A percentile compares a stretch with the other conserved stretches of the same genome.
phyloP scores from a whole-genome alignment of 2,888 invertebrate species.

The Miltochrista miniata region DNA sequence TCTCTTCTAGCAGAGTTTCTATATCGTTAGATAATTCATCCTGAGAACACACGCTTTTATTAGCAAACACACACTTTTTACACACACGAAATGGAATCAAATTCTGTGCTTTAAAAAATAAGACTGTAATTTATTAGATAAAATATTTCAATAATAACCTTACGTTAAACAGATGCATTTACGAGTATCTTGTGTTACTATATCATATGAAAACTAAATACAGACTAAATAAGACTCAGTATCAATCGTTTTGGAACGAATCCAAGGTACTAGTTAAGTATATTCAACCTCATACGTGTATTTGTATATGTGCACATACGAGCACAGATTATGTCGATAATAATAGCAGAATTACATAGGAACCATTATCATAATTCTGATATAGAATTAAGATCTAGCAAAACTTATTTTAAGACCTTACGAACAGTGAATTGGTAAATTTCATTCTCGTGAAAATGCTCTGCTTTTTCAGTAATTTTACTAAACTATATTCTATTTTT shows the following conservation, averaged over 20 bases:
- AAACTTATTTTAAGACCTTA: too few species aligned
- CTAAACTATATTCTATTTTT: constrained; percentile 15
- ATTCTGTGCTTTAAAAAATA: constrained; percentile 13
- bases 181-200: constrained; percentile 15
- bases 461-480: neutral
- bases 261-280: constrained; percentile 45
- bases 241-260: constrained; percentile 33
- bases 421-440: too few species aligned
- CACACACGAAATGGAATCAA: constrained; percentile 39
- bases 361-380: too few species aligned
- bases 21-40: constrained; percentile 87
- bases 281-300: constrained; percentile 10
- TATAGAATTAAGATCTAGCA: too few species aligned
- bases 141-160: neutral
- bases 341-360: too few species aligned
- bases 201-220: constrained; percentile 43
- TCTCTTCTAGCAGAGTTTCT: constrained; percentile 87
- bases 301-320: constrained; percentile 11
- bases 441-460: neutral
- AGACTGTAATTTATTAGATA: neutral
- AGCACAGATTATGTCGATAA: constrained; percentile 13
- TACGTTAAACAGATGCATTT: constrained; percentile 11
- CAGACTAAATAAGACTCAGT: constrained; percentile 39
- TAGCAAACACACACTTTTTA: constrained; percentile 57
- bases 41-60: constrained; percentile 81